Conservation (phyloP, 2,888 invertebrate species). For the Morpho helenor region DNA sequence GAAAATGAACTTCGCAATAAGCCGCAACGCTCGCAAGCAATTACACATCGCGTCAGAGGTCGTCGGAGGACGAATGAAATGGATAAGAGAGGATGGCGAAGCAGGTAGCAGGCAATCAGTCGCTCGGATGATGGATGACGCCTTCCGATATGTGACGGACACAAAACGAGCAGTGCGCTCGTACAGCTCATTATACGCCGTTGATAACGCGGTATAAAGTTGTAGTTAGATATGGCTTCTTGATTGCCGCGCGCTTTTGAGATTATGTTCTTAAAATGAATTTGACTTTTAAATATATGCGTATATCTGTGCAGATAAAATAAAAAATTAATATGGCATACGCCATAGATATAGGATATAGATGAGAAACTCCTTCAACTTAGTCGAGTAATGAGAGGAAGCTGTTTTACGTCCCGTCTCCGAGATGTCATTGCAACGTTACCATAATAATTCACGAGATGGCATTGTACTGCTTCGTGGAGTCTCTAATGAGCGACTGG, state of each 20-base stretch:
- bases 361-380: too few relatives aligned
- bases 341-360: too few relatives aligned
- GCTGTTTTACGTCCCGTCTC: too few relatives aligned
- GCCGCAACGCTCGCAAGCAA: slow-evolving; percentile 52
- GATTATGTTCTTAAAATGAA: slow-evolving; percentile 52
- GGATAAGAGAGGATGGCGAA: slow-evolving; percentile 57
- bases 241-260: slow-evolving; percentile 51
- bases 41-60: slow-evolving; percentile 62
- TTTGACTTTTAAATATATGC: slow-evolving; percentile 15
- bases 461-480: too few relatives aligned
- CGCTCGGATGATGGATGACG: slow-evolving; percentile 72
- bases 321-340: too few relatives aligned
- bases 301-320: too few relatives aligned
- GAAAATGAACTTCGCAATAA: slow-evolving; percentile 51
- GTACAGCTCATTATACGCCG: slow-evolving; percentile 73
- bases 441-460: too few relatives aligned
- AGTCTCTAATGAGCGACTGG: too few relatives aligned
- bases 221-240: slow-evolving; percentile 66
- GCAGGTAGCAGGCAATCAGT: slow-evolving; percentile 77
- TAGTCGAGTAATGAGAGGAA: too few relatives aligned
- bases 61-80: slow-evolving; percentile 69
- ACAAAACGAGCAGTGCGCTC: slow-evolving; percentile 62
- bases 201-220: slow-evolving; percentile 70
- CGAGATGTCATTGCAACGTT: too few relatives aligned
- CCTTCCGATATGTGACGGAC: slow-evolving; percentile 63